phyloP scores from a whole-genome alignment of 2,888 invertebrate species.

The Magallana nippona region DNA sequence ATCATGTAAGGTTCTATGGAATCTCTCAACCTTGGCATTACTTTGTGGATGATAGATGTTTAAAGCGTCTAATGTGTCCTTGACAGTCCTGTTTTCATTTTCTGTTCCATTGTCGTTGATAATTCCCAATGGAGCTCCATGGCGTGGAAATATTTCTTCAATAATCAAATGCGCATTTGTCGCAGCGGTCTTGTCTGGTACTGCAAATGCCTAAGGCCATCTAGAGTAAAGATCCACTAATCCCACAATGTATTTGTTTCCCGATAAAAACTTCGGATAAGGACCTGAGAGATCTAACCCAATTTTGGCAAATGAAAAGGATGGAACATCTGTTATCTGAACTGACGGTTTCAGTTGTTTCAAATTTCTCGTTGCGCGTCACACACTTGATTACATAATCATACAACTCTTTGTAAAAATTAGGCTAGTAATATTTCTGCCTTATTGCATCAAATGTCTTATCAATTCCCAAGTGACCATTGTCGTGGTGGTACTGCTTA shows the following conservation, averaged over 20 bases:
- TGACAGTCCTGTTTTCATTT: constrained; percentile 30
- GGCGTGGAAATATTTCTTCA: constrained; percentile 45
- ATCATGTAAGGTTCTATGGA: too few species aligned
- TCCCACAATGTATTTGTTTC: constrained; percentile 7
- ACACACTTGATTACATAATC: constrained; percentile 42
- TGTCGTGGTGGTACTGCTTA: constrained; percentile 45
- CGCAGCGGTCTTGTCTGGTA: neutral
- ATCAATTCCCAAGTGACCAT: constrained; percentile 50
- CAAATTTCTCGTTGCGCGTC: constrained; percentile 40
- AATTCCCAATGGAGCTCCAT: constrained; percentile 46
- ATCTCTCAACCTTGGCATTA: constrained; percentile 31
- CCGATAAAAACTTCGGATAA: constrained; percentile 48
- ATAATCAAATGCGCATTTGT: constrained; percentile 39
- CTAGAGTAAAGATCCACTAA: constrained; percentile 37
- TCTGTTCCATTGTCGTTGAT: constrained; percentile 51
- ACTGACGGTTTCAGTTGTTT: constrained; percentile 45
- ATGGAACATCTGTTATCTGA: constrained; percentile 54
- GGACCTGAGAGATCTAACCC: constrained; percentile 50
- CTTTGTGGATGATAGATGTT: constrained; percentile 47
- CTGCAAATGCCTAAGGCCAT: constrained; percentile 25
- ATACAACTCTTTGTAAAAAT: constrained; percentile 50
- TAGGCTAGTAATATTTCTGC: constrained; percentile 52
- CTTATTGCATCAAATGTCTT: constrained; percentile 49
- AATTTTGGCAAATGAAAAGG: constrained; percentile 52
- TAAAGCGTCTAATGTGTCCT: constrained; percentile 40